Evolutionary conservation across 2,113 vertebrate species (phyloP).

Genomic region (Montifringilla adamsi): DNA sequence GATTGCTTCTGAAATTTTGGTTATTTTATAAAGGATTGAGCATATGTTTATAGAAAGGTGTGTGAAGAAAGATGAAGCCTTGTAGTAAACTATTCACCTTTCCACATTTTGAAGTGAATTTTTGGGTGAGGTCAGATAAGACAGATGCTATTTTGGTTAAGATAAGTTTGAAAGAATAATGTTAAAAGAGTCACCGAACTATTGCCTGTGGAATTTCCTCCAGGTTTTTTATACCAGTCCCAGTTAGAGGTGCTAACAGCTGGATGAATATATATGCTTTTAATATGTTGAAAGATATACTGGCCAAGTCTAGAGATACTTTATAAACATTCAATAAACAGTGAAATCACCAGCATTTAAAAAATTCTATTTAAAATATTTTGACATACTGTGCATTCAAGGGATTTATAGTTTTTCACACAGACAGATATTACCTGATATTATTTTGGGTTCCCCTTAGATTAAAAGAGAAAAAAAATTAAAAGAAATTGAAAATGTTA

Average conservation of each 20-base stretch:
- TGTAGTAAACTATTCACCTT: background rate
- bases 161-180: background rate
- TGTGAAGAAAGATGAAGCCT: background rate
- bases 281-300: background rate
- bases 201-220: background rate
- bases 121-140: background rate
- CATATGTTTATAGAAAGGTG: background rate
- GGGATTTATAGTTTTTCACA: background rate
- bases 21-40: background rate
- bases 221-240: background rate
- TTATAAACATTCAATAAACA: background rate
- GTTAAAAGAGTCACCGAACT: background rate
- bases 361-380: background rate
- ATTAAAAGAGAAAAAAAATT: background rate
- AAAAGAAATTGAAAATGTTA: too few species aligned
- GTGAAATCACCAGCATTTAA: background rate
- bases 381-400: background rate
- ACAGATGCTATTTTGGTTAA: background rate
- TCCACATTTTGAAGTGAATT: background rate
- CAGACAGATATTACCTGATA: background rate
- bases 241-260: background rate
- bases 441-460: background rate
- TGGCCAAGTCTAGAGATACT: background rate
- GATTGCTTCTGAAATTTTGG: background rate
- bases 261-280: background rate